Base-by-base conservation (phyloP, 2,113 vertebrate genomes). In the Myotis yumanensis region DNA sequence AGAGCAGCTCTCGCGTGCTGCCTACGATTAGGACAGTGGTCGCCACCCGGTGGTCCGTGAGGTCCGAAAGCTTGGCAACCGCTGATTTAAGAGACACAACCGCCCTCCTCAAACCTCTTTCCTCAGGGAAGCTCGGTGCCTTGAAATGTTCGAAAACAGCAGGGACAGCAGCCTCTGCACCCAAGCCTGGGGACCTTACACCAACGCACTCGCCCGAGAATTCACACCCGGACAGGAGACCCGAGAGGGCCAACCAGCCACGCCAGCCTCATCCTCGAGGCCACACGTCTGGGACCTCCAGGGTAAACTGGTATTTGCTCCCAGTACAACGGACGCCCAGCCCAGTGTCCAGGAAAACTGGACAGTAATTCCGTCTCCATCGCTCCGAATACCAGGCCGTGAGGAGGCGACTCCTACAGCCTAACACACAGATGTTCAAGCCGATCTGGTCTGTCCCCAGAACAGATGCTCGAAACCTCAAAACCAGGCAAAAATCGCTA, bases 401-500 rank as follows among this genome's bases (percentile, higher is more conserved):
- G 37, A 76, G 40, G 25, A 69, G 14, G 37, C 48, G 89, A 84
- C 69, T 62, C 84, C n/a, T 11, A 68, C 48, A 72, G 76, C 90
- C 89, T 43, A 89, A 66, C 59, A 73, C 28, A 32, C 15, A 66
- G 17, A 76, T 64, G 71, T 89, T 85, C 75, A 85, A 94, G 51
- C 16, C 59, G 93, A 75, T 22, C 40, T 68, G 46, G 15, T 64
- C 23, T 82, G 25, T 81, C 46, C 62, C 40, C 71, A 82, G 43
- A 96, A 80, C 22, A 83, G 64, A 89, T 14, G 40, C 7, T 28
- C 2, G 0, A 11, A 86, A 80, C 35, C 11, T 71, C 89, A 82
- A 96, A 96, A 86, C 66, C 57, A 87, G 32, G 28, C 40, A 93
- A 84, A 94, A 96, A 93, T 72, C 91, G 54, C 79, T 59, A 12